These are phyloP conservation scores for Bombyx mori DNA, from an alignment of 1,140 invertebrate genomes.

Conservation along the genomic window DNA sequence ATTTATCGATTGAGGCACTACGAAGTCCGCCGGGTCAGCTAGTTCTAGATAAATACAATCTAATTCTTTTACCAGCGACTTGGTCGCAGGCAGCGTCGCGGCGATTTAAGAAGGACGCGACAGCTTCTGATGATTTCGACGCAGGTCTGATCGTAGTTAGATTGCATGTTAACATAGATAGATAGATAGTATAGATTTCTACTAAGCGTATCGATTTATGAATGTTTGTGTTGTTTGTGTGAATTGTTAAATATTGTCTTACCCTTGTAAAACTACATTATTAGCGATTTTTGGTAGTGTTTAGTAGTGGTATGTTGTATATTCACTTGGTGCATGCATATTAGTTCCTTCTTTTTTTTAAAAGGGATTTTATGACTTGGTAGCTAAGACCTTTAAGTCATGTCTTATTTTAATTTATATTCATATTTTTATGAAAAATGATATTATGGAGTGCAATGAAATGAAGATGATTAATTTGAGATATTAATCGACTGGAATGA, in stretches of 20 bases:
- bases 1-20: too few relatives aligned
- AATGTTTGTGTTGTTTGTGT: background rate
- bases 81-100: slow-evolving; percentile 38
- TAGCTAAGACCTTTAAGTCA: too few relatives aligned
- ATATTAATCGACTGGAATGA: too few relatives aligned
- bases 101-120: slow-evolving; percentile 33
- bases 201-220: background rate
- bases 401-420: too few relatives aligned
- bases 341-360: too few relatives aligned
- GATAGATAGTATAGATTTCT: background rate
- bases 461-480: too few relatives aligned
- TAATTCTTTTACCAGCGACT: slow-evolving; percentile 24
- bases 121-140: slow-evolving; percentile 25
- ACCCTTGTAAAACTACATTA: background rate
- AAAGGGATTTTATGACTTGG: too few relatives aligned
- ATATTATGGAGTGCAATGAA: too few relatives aligned
- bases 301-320: background rate
- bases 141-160: slow-evolving; percentile 20
- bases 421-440: too few relatives aligned
- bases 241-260: background rate
- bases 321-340: background rate
- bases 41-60: too few relatives aligned
- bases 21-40: too few relatives aligned
- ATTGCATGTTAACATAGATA: background rate
- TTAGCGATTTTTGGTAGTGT: background rate